A percentile compares a stretch with the other conserved stretches of the same genome.
Evolutionary conservation across 2,888 invertebrate species (phyloP).

Genomic region (Pandemis cinnamomeana): DNA sequence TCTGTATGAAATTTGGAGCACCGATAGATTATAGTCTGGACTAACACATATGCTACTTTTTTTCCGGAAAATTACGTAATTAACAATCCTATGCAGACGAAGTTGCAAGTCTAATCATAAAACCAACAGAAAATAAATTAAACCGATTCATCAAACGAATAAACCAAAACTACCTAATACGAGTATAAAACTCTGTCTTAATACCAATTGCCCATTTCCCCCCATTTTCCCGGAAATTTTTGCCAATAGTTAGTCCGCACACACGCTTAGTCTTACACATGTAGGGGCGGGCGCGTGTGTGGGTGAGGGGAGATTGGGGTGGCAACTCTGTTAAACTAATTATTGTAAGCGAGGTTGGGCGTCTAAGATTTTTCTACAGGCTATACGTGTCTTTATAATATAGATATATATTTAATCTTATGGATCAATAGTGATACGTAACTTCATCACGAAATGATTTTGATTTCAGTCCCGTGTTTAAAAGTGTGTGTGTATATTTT

Average conservation of each 20-base stretch:
- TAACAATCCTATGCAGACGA: no score
- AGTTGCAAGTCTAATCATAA: neutral
- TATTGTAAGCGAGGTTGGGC: constrained; percentile 62
- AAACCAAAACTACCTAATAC: constrained; percentile 25
- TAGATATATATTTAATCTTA: constrained; percentile 35
- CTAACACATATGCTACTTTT: no score
- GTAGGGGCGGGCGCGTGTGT: constrained; percentile 6
- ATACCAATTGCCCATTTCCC: constrained; percentile 37
- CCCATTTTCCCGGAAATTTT: constrained; percentile 39
- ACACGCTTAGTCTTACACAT: constrained; percentile 9
- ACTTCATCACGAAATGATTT: neutral
- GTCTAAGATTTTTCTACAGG: constrained; percentile 67
- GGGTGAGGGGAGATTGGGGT: constrained; percentile 25
- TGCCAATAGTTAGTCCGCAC: constrained; percentile 39
- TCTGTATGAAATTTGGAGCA: no score
- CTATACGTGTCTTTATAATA: constrained; percentile 51
- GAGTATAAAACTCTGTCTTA: constrained; percentile 40
- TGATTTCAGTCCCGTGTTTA: neutral
- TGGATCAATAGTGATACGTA: constrained; percentile 29
- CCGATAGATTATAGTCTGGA: no score
- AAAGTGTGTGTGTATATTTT: no score
- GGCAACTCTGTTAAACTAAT: constrained; percentile 64
- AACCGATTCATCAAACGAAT: constrained; percentile 14
- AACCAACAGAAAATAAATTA: neutral
- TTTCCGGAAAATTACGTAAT: no score